Base-by-base conservation (phyloP, 2,113 vertebrate species). In the Anolis sagrei region DNA sequence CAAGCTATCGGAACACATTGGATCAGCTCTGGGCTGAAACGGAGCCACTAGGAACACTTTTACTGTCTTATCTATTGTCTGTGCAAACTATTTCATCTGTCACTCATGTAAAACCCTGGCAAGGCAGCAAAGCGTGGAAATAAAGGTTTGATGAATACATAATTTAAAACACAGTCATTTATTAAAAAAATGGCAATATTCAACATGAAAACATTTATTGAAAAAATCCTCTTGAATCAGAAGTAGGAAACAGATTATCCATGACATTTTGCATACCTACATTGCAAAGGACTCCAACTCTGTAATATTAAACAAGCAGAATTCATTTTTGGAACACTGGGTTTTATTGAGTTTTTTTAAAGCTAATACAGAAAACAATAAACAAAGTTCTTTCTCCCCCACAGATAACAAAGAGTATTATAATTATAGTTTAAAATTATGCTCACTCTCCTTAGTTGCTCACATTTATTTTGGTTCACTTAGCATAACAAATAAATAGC, bases 141-240 rank as follows among this genome's bases (percentile, higher is more conserved):
- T 23, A 27, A 10, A 82, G 83, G 7, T 3, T 21, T 11, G 8
- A 88, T 54, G 2, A 0, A 83, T 25, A 84, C 6, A 48, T n/a
- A 88, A 36, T 25, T 77, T 7, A 79, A 70, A 89, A 34, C 5
- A 72, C 74, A 78, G 7, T 25, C 34, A 73, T 34, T 1, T 58
- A 79, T 29, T 79, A 29, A 58, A 66, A 44, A 83, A 73, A 36
- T 34, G 11, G 23, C 10, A 44, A 16, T 87, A 19, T 77, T 54
- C 3, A 18, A 66, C 29, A 51, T 76, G 88, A 89, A 81, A 5
- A 27, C 8, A 88, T n/a, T 61, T 3, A 5, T 86, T 83, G 76
- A 49, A 58, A 14, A 14, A 58, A 76, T 77, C 51, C 84, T 69
- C 76, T 51, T 16, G 66, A 68, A 82, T 23, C 54, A 87, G 76